Evolutionary conservation across 2,888 invertebrate genomes (phyloP).

Genomic region (Phyto melanocephala): DNA sequence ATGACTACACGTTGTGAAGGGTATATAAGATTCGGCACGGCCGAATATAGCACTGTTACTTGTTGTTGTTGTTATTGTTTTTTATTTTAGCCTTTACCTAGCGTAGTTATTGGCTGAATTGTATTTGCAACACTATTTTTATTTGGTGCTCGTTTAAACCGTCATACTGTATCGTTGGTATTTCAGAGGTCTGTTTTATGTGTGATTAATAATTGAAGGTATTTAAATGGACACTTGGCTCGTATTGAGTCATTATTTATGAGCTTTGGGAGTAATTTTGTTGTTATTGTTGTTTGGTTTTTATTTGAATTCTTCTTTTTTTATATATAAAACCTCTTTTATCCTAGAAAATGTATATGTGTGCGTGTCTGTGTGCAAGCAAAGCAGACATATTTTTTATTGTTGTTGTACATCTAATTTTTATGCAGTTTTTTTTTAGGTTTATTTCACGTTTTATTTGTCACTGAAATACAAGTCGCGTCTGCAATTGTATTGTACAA

Average conservation of each 20-base stretch:
- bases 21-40: too few relatives aligned
- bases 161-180: conserved; percentile 3
- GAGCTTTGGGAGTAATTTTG: conserved; percentile 60
- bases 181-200: conserved; percentile 7
- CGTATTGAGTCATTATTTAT: conserved; percentile 64
- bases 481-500: conserved; percentile 49
- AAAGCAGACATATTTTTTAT: conserved; percentile 28
- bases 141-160: background rate
- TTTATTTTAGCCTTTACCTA: background rate
- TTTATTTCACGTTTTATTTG: conserved; percentile 50
- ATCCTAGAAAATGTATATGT: background rate
- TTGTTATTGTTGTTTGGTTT: conserved; percentile 1
- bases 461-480: conserved; percentile 51
- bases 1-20: too few relatives aligned
- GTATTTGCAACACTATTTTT: conserved; percentile 35
- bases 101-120: conserved; percentile 28
- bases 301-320: too few relatives aligned
- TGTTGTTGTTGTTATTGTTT: background rate
- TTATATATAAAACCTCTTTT: too few relatives aligned
- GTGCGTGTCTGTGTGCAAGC: background rate
- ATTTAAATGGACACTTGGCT: conserved; percentile 64
- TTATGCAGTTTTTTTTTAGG: conserved; percentile 38
- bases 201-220: conserved; percentile 64
- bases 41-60: too few relatives aligned
- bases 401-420: conserved; percentile 21